Percentiles rank a stretch among this genome's conserved stretches.
phyloP scores from a whole-genome alignment of 2,113 vertebrate species.

The Pomatostomus ruficeps region DNA sequence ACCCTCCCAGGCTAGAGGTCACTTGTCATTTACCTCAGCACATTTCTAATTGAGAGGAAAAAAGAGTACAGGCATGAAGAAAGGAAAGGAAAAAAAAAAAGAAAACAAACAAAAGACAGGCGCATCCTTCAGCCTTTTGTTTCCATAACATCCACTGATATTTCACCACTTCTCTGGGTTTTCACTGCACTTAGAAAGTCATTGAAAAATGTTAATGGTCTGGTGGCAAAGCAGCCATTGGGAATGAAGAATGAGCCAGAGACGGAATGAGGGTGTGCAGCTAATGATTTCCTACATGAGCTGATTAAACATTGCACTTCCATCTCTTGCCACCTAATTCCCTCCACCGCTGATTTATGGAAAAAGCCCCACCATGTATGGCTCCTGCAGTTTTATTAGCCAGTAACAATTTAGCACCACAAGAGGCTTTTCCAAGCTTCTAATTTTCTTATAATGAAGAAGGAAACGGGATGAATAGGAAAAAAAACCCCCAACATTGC shows the following conservation, averaged over 20 bases:
- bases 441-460: conserved; percentile 58
- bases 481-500: background rate
- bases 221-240: conserved; percentile 55
- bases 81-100: background rate
- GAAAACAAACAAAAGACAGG: background rate
- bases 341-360: conserved; percentile 67
- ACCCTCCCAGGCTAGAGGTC: background rate
- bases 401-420: conserved; percentile 51
- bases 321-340: conserved; percentile 71
- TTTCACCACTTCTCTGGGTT: conserved; percentile 45
- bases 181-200: conserved; percentile 65
- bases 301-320: conserved; percentile 73
- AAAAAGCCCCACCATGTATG: background rate
- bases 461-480: background rate
- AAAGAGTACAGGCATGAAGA: background rate
- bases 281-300: conserved; percentile 75
- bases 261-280: conserved; percentile 56
- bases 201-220: conserved; percentile 70
- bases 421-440: conserved; percentile 29
- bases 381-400: conserved; percentile 67
- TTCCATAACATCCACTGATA: conserved; percentile 29
- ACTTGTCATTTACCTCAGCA: background rate
- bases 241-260: conserved; percentile 71
- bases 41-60: conserved; percentile 10
- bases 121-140: conserved; percentile 30